phyloP scores from a whole-genome alignment of 2,888 invertebrate species.

The Drosophila subsilvestris region DNA sequence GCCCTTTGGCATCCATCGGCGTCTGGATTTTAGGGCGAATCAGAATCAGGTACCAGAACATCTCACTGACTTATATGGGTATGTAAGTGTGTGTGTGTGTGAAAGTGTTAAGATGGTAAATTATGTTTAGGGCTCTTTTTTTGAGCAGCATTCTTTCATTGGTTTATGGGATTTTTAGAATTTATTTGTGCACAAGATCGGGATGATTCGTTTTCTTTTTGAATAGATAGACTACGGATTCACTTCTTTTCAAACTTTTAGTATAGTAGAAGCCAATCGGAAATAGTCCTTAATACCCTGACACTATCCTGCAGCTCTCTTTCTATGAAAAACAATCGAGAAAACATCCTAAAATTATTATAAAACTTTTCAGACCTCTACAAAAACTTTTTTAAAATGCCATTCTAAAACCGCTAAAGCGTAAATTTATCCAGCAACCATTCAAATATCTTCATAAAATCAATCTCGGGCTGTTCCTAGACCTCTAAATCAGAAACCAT shows the following conservation, averaged over 20 bases:
- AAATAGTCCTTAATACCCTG: too few relatives aligned
- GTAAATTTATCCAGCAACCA: background rate
- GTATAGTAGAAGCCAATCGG: background rate
- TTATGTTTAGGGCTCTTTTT: background rate
- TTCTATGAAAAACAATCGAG: background rate
- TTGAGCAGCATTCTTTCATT: background rate
- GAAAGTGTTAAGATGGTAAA: background rate
- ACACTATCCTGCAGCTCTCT: too few relatives aligned
- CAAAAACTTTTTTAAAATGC: too few relatives aligned
- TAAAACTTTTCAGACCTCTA: too few relatives aligned
- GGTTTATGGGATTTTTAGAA: background rate
- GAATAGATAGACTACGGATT: too few relatives aligned
- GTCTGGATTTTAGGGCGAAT: constrained; percentile 6
- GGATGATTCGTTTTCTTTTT: too few relatives aligned
- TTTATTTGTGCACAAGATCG: background rate
- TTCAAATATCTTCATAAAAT: background rate
- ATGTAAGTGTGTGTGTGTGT: too few relatives aligned
- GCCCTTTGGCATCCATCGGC: background rate
- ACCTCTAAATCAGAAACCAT: background rate
- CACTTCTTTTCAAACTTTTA: background rate
- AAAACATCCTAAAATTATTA: background rate
- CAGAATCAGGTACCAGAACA: constrained; percentile 1
- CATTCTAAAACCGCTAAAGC: background rate
- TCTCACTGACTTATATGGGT: background rate
- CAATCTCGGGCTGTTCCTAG: background rate